These are phyloP conservation scores for Elysia crispata DNA, from an alignment of 2,888 invertebrate genomes.

Conservation along the genomic window DNA sequence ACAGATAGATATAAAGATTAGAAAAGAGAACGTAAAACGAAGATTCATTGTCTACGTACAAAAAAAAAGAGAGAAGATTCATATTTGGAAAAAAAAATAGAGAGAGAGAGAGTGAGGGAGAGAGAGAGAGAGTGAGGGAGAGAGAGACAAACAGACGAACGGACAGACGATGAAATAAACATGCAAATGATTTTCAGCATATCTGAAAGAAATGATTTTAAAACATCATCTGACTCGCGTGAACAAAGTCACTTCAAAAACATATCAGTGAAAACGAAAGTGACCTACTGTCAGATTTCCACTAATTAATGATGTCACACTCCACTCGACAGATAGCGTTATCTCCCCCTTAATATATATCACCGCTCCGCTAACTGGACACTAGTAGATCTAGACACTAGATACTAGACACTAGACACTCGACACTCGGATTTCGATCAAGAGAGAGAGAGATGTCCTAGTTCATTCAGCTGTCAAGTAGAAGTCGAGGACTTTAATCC, in stretches of 20 bases:
- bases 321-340: background rate
- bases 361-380: background rate
- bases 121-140: conserved; percentile 13
- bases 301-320: background rate
- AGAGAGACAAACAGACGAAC: background rate
- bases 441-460: conserved; percentile 16
- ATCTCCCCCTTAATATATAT: background rate
- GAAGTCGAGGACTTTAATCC: background rate
- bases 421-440: background rate
- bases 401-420: background rate
- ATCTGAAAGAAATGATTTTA: too few relatives aligned
- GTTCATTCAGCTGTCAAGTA: background rate
- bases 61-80: too few relatives aligned
- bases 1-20: too few relatives aligned
- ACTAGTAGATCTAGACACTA: too few relatives aligned
- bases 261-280: background rate
- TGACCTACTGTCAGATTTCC: background rate
- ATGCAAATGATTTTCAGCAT: too few relatives aligned
- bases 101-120: background rate
- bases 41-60: too few relatives aligned
- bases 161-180: background rate
- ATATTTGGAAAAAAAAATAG: too few relatives aligned
- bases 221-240: too few relatives aligned
- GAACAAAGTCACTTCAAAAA: background rate
- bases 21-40: too few relatives aligned